Conservation (phyloP, 2,797 vertebrate species). For the Echeneis naucrates region DNA sequence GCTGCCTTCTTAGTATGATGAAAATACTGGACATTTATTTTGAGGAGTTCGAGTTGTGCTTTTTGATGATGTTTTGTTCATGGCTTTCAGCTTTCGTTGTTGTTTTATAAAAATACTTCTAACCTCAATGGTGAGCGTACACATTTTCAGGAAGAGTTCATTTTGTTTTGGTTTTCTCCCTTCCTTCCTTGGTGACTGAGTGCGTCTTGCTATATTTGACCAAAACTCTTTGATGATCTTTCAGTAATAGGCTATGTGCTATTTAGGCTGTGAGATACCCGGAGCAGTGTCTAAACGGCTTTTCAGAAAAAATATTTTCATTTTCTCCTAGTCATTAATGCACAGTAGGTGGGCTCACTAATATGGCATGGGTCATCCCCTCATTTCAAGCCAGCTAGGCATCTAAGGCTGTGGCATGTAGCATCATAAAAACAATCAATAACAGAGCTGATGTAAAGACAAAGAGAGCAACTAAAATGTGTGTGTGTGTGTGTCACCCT, state of each 20-base stretch:
- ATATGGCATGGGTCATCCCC: slow-evolving; percentile 68
- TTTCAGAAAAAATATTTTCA: slow-evolving; percentile 57
- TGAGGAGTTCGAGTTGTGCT: slow-evolving; percentile 52
- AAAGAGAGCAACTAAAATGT: slow-evolving; percentile 36
- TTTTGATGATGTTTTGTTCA: slow-evolving; percentile 53
- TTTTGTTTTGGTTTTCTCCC: slow-evolving; percentile 50
- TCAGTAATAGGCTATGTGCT: slow-evolving; percentile 65
- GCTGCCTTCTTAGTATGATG: slow-evolving; percentile 34
- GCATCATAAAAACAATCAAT: slow-evolving; percentile 62
- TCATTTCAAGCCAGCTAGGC: slow-evolving; percentile 61
- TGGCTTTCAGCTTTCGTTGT: slow-evolving; percentile 35
- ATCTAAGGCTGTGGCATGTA: slow-evolving; percentile 54
- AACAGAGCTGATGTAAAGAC: slow-evolving; percentile 40
- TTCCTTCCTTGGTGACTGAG: slow-evolving; percentile 49
- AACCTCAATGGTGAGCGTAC: slow-evolving; percentile 52
- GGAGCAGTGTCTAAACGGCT: slow-evolving; percentile 54
- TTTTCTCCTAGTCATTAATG: slow-evolving; percentile 73
- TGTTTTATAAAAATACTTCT: slow-evolving; percentile 43
- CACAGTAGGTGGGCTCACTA: slow-evolving; percentile 73
- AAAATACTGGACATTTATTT: slow-evolving; percentile 52
- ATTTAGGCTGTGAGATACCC: slow-evolving; percentile 59
- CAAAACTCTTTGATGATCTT: slow-evolving; percentile 74
- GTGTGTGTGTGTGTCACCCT: slow-evolving; percentile 46
- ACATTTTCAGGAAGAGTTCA: slow-evolving; percentile 40
- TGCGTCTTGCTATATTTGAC: slow-evolving; percentile 48